Evolutionary conservation across 1,140 invertebrate species (phyloP), one percentile per base, ranked within the genome.

Genomic region (Colletes gigas): DNA sequence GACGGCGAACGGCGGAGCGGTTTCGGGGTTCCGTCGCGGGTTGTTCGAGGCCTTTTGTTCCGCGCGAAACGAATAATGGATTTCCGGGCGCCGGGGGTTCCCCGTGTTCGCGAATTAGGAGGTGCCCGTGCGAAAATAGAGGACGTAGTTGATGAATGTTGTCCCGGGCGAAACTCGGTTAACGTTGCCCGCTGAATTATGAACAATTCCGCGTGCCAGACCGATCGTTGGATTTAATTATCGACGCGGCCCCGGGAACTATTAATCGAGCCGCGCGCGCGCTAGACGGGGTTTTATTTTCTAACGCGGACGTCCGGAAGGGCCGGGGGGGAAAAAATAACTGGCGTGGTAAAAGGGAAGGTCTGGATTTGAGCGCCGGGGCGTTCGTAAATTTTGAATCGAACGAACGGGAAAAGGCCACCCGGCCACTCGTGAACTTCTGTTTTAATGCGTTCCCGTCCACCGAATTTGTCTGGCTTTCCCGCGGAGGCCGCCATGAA

Each of bases 191-290:
- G 30, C 15, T 78, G 75, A 63, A 78, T 62, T 71, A 59, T 21
- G 54, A 77, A 70, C 66, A 70, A 70, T 59, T 41, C 50, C 19
- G 3, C 15, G 3, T 15, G 68, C 7, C 15, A 21, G 44, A 19
- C 10, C 68, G 68, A 78, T 78, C 47, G 69, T 9, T 6, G 17
- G 77, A 72, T 73, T 78, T 72, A 78, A 78, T 78, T 78, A 78
- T 78, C 47, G 59, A 63, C 12, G 14, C 10, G 41, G 19, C 15
- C 30, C 30, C 14, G 10, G 68, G 41, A 57, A 70, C 12, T 54
- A 72, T 78, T 78, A 78, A 72, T 78, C 41, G 57, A 47, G 10
- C 15, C 0, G 6, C 52, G 30, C 30, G 4, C 1, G 8, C 17
- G 14, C n/a, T n/a, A 7, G 44, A 17, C 30, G n/a, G 10, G n/a